A percentile compares a stretch with the other conserved stretches of the same genome.
Conservation (phyloP, 2,888 invertebrate species). For the Cephus runcator region DNA sequence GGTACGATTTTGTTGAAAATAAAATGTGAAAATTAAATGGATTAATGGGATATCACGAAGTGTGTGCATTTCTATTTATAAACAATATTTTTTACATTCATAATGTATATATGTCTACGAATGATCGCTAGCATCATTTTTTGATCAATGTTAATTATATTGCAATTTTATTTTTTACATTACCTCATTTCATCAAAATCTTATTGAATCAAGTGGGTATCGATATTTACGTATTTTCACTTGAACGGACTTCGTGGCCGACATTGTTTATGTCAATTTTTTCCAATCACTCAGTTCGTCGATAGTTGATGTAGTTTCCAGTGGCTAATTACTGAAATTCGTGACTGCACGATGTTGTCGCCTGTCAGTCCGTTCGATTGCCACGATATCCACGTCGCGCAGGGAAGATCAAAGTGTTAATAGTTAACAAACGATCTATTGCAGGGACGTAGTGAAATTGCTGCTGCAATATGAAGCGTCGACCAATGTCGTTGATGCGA, state of each 20-base stretch:
- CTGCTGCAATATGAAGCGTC: slow-evolving; percentile 88
- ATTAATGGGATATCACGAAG: no score
- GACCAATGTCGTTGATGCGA: slow-evolving; percentile 87
- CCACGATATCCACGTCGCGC: neutral
- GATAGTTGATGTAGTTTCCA: neutral
- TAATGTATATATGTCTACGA: no score
- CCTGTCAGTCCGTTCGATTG: neutral
- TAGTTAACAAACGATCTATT: slow-evolving; percentile 15
- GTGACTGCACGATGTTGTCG: neutral
- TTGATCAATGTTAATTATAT: no score
- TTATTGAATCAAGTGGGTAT: no score
- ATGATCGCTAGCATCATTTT: no score
- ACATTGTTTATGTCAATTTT: neutral
- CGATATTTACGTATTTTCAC: neutral
- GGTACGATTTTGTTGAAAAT: no score
- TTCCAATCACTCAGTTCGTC: neutral
- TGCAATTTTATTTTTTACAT: neutral
- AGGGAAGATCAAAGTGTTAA: neutral
- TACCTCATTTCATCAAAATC: neutral
- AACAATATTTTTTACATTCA: no score
- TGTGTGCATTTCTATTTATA: no score
- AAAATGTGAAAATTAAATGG: no score
- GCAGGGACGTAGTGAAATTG: slow-evolving; percentile 85
- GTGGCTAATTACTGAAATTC: neutral
- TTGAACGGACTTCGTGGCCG: neutral